These are phyloP conservation scores for Ryuthela nishihirai DNA, from an alignment of 2,888 invertebrate species.

Conservation along the genomic window DNA sequence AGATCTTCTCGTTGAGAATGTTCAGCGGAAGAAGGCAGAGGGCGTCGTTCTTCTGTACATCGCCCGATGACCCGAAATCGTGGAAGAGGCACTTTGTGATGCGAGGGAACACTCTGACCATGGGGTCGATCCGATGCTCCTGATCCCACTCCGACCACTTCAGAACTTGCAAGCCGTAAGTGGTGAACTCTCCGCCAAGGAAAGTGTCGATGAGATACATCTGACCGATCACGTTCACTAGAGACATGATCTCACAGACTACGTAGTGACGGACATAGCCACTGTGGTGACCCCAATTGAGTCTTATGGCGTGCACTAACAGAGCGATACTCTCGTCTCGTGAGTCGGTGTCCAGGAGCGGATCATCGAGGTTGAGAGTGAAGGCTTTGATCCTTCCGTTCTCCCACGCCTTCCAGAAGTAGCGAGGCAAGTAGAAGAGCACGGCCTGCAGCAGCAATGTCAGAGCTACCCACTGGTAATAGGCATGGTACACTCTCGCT, in stretches of 20 bases:
- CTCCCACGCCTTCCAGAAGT: constrained; percentile 42
- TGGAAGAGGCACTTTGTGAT: constrained; percentile 44
- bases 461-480: constrained; percentile 95
- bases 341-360: constrained; percentile 25
- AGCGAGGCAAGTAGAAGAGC: constrained; percentile 43
- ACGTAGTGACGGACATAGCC: constrained; percentile 59
- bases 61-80: constrained; percentile 43
- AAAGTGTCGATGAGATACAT: constrained; percentile 67
- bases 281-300: constrained; percentile 56
- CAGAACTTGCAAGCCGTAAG: constrained; percentile 46
- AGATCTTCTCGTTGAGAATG: constrained; percentile 62
- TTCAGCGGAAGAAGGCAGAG: constrained; percentile 43
- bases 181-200: constrained; percentile 45
- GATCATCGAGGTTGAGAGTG: constrained; percentile 33
- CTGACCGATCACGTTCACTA: constrained; percentile 71
- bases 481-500: constrained; percentile 68
- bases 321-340: constrained; percentile 10
- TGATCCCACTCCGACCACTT: constrained; percentile 41
- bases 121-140: constrained; percentile 41
- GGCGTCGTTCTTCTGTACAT: constrained; percentile 43
- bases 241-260: constrained; percentile 72
- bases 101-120: constrained; percentile 42
- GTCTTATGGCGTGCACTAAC: constrained; percentile 39
- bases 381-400: constrained; percentile 44
- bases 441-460: constrained; percentile 63